Evolutionary conservation across 2,797 vertebrate genomes (phyloP).

Genomic region (Rhynchotus rufescens): DNA sequence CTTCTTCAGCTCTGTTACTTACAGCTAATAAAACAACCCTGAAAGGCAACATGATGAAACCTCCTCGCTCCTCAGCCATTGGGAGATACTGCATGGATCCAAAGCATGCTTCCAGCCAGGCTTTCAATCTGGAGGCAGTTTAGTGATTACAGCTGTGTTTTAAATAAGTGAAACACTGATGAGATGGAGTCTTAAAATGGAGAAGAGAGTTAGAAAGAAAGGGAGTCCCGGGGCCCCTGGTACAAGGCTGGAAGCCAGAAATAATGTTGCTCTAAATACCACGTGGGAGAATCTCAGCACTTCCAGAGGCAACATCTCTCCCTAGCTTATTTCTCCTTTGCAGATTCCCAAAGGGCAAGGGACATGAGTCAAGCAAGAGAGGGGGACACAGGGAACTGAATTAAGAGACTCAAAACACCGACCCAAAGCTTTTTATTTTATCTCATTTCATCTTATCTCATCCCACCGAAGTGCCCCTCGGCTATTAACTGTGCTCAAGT

Average conservation of each 20-base stretch:
- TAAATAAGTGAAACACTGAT: neutral
- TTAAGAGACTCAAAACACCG: neutral
- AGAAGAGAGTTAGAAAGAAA: neutral
- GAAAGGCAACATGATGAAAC: neutral
- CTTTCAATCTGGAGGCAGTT: neutral
- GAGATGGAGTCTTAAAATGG: neutral
- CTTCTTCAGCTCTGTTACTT: constrained; percentile 31
- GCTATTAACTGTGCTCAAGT: constrained; percentile 1
- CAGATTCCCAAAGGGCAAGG: neutral
- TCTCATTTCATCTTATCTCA: neutral
- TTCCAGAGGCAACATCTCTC: neutral
- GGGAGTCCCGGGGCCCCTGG: neutral
- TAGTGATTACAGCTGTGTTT: constrained; percentile 13
- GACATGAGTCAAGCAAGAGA: neutral
- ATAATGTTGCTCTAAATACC: neutral
- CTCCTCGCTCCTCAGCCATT: neutral
- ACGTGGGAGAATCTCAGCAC: rapidly evolving
- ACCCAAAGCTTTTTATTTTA: neutral
- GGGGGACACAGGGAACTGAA: rapidly evolving
- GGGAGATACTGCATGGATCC: neutral
- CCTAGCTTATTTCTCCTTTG: neutral
- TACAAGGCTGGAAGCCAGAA: neutral
- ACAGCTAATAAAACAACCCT: constrained; percentile 38
- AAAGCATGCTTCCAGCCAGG: neutral
- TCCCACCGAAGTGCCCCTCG: neutral